Conservation (phyloP, 64 coral and sea anemone genomes). For the Montipora efflorescens region DNA sequence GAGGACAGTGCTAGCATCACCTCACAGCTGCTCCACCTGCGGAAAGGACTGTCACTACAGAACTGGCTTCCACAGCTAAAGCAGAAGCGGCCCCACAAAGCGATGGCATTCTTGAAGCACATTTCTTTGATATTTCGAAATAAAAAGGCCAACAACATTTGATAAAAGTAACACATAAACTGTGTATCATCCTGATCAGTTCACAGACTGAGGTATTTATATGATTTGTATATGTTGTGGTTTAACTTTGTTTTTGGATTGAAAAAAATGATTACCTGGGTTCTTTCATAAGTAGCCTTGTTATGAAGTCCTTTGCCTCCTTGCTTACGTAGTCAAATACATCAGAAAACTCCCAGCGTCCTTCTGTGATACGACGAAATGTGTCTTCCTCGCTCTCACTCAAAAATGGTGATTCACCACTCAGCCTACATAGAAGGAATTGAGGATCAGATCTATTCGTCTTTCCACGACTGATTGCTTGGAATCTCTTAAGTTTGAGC, state of each 20-base stretch:
- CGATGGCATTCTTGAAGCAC: too few relatives aligned
- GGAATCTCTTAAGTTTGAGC: neutral
- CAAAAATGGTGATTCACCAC: slow-evolving; percentile 90
- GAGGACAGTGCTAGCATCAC: too few relatives aligned
- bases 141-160: too few relatives aligned
- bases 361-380: slow-evolving; percentile 80
- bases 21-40: too few relatives aligned
- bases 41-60: too few relatives aligned
- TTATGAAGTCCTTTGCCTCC: slow-evolving; percentile 91
- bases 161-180: too few relatives aligned
- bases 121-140: too few relatives aligned
- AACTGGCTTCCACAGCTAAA: too few relatives aligned
- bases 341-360: slow-evolving; percentile 82
- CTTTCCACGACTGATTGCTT: neutral
- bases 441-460: neutral
- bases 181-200: too few relatives aligned
- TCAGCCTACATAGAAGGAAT: slow-evolving; percentile 39
- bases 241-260: too few relatives aligned
- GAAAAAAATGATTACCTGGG: slow-evolving; percentile 60
- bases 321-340: slow-evolving; percentile 90
- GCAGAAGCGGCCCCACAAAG: too few relatives aligned
- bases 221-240: too few relatives aligned
- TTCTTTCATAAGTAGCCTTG: slow-evolving; percentile 77
- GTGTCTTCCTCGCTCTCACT: slow-evolving; percentile 73
- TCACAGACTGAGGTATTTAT: neutral